phyloP scores from a whole-genome alignment of 2,113 vertebrate species.

The Euleptes europaea region DNA sequence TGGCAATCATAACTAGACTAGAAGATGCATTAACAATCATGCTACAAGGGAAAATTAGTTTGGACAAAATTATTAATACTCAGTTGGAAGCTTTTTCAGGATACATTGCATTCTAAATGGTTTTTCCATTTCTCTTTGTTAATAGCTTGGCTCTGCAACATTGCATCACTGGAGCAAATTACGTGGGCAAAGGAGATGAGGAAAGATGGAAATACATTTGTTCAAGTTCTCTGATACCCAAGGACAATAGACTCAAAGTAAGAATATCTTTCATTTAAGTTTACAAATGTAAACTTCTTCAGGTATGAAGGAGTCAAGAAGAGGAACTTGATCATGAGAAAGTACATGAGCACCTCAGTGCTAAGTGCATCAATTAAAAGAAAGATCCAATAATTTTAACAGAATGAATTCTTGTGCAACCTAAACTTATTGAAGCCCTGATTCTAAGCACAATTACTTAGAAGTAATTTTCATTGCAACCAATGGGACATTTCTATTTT shows the following conservation, averaged over 20 bases:
- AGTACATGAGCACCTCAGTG: neutral
- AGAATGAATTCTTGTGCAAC: neutral
- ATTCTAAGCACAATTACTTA: neutral
- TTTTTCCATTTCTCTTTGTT: slow-evolving; percentile 19
- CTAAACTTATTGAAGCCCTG: neutral
- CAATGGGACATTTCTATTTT: neutral
- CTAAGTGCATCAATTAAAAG: neutral
- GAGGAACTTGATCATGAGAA: neutral
- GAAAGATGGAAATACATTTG: slow-evolving; percentile 1
- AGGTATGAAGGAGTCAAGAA: neutral
- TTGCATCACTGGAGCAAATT: slow-evolving; percentile 9
- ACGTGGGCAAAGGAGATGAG: neutral
- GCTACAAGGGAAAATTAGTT: neutral
- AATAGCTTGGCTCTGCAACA: slow-evolving; percentile 2
- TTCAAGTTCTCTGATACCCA: neutral
- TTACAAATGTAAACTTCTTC: neutral
- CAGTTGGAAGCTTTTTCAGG: neutral
- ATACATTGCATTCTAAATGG: neutral
- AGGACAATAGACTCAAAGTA: slow-evolving; percentile 22
- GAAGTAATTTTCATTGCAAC: neutral
- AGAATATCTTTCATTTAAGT: neutral
- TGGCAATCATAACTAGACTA: neutral
- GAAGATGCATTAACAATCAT: neutral
- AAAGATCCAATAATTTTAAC: neutral
- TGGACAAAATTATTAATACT: neutral